These are phyloP conservation scores for Corythoichthys haematopterus DNA, from an alignment of 2,113 vertebrate genomes.

Conservation along the genomic window DNA sequence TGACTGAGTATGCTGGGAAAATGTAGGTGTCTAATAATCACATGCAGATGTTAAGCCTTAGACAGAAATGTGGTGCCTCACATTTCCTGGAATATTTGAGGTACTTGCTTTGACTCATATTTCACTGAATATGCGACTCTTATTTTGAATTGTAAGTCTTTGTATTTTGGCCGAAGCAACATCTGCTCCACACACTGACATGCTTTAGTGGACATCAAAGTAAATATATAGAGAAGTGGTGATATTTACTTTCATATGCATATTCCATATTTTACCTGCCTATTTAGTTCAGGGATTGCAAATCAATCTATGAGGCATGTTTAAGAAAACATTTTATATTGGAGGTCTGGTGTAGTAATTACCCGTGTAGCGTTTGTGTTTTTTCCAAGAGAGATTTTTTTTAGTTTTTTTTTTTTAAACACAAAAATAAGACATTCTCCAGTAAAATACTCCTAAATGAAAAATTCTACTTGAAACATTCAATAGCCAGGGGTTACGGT, in stretches of 20 bases:
- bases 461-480: no score
- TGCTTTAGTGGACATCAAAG: background rate
- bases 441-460: no score
- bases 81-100: conserved; percentile 5
- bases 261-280: background rate
- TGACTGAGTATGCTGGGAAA: background rate
- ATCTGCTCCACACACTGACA: background rate
- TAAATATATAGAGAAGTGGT: background rate
- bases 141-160: background rate
- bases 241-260: background rate
- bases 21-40: conserved; percentile 2
- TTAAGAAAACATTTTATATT: no score
- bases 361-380: no score
- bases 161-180: background rate
- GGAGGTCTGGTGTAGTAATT: no score
- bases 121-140: background rate
- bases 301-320: no score
- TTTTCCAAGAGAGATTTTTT: no score
- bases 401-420: no score
- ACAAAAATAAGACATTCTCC: no score
- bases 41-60: conserved; percentile 15
- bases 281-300: background rate
- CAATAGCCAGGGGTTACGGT: no score
- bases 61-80: background rate
- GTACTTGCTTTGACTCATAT: background rate